phyloP scores from a whole-genome alignment of 2,888 invertebrate genomes.

The Drosophila eohydei region DNA sequence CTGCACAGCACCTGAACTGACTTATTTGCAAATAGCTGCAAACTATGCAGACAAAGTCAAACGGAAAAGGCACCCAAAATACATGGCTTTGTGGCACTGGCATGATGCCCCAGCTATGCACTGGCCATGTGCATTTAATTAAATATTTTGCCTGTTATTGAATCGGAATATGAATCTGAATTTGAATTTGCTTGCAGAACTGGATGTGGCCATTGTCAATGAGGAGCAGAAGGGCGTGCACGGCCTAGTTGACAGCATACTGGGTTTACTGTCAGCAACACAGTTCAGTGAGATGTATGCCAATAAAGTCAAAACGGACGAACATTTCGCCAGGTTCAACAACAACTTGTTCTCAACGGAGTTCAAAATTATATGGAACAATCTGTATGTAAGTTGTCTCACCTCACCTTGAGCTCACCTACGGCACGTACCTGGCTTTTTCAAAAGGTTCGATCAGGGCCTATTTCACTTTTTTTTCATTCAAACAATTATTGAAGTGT shows the following conservation, averaged over 20 bases:
- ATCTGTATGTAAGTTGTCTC: slow-evolving; percentile 81
- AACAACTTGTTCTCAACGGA: slow-evolving; percentile 81
- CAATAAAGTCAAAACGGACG: slow-evolving; percentile 83
- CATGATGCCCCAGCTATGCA: slow-evolving; percentile 7
- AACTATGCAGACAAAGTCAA: slow-evolving; percentile 49
- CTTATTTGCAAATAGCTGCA: slow-evolving; percentile 32
- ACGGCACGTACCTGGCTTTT: slow-evolving; percentile 40
- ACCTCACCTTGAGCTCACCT: slow-evolving; percentile 17
- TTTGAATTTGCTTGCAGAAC: slow-evolving; percentile 26
- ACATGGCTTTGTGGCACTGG: not conserved
- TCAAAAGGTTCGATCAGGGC: slow-evolving; percentile 31
- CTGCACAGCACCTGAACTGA: slow-evolving; percentile 38
- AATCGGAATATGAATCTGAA: slow-evolving; percentile 18
- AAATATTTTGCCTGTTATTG: slow-evolving; percentile 47
- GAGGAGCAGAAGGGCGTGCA: slow-evolving; percentile 81
- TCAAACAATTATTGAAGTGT: slow-evolving; percentile 44
- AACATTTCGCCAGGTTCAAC: slow-evolving; percentile 82
- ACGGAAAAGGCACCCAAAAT: not conserved
- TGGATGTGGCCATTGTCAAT: slow-evolving; percentile 28
- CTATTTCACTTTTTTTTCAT: slow-evolving; percentile 12
- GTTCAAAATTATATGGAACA: slow-evolving; percentile 73
- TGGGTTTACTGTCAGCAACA: slow-evolving; percentile 77
- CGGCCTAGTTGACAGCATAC: slow-evolving; percentile 83
- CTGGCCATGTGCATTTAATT: slow-evolving; percentile 44
- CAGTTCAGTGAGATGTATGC: slow-evolving; percentile 70